Evolutionary conservation across 1,140 invertebrate genomes (phyloP).

Genomic region (Drosophila nigromelanica): DNA sequence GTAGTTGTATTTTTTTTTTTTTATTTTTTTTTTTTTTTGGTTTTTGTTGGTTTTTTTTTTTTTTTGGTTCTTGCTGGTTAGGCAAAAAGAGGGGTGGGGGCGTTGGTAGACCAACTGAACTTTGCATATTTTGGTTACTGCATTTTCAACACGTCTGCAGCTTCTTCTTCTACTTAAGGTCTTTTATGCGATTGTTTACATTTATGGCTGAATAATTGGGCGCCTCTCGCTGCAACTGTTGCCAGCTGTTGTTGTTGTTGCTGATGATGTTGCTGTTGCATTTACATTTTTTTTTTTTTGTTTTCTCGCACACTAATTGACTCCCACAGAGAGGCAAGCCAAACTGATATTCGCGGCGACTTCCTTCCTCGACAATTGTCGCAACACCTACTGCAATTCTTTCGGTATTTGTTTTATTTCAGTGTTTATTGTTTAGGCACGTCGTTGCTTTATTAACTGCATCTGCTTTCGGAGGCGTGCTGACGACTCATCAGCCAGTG

Average conservation of each 20-base stretch:
- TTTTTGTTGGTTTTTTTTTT: slow-evolving; percentile 26
- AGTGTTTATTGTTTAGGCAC: slow-evolving; percentile 19
- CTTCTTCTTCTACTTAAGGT: slow-evolving; percentile 59
- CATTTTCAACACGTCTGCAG: slow-evolving; percentile 65
- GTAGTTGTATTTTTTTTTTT: slow-evolving; percentile 2
- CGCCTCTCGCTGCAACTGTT: slow-evolving; percentile 34
- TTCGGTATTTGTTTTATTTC: slow-evolving; percentile 7
- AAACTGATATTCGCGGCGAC: slow-evolving; percentile 44
- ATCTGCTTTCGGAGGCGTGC: slow-evolving; percentile 50
- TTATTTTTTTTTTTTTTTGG: slow-evolving; percentile 14
- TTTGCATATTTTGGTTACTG: slow-evolving; percentile 65
- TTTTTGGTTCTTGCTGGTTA: slow-evolving; percentile 25
- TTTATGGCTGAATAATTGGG: slow-evolving; percentile 80
- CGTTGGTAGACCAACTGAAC: slow-evolving; percentile 41
- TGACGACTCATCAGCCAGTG: slow-evolving; percentile 39
- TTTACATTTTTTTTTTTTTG: slow-evolving; percentile 25
- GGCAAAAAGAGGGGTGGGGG: background rate
- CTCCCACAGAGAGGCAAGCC: slow-evolving; percentile 56
- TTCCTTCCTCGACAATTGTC: slow-evolving; percentile 70
- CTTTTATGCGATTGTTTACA: slow-evolving; percentile 78
- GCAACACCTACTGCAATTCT: slow-evolving; percentile 56
- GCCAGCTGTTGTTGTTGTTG: slow-evolving; percentile 3
- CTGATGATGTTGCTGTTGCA: slow-evolving; percentile 1
- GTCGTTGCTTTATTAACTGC: slow-evolving; percentile 61
- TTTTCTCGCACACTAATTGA: slow-evolving; percentile 70